Conservation (phyloP, 1,140 invertebrate species). For the Apis laboriosa region DNA sequence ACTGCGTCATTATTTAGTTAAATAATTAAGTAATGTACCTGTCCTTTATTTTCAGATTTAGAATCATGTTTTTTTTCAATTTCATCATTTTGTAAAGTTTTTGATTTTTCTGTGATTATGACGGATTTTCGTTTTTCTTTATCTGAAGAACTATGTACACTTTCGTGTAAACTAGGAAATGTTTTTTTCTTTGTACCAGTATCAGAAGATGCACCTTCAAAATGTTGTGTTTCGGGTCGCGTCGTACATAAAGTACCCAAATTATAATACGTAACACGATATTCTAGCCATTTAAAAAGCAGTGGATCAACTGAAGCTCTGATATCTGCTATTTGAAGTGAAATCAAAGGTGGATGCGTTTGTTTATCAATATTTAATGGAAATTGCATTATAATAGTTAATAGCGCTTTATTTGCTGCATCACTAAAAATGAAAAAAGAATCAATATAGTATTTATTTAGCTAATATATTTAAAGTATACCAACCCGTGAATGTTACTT, state of each 20-base stretch:
- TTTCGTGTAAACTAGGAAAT: slow-evolving; percentile 78
- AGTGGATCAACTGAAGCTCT: slow-evolving; percentile 84
- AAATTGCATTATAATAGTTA: slow-evolving; percentile 81
- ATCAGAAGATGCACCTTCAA: slow-evolving; percentile 74
- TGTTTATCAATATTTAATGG: slow-evolving; percentile 79
- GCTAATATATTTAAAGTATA: background rate
- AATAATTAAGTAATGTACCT: slow-evolving; percentile 64
- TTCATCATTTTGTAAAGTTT: slow-evolving; percentile 71
- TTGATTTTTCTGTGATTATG: slow-evolving; percentile 70
- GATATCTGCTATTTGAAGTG: slow-evolving; percentile 83
- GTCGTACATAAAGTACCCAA: slow-evolving; percentile 59
- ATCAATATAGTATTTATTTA: background rate
- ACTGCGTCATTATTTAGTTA: background rate
- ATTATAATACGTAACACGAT: slow-evolving; percentile 78
- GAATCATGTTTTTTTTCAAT: slow-evolving; percentile 74
- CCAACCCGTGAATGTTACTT: slow-evolving; percentile 67
- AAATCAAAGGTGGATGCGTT: slow-evolving; percentile 82
- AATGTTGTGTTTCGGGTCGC: slow-evolving; percentile 61
- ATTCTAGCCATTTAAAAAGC: slow-evolving; percentile 84
- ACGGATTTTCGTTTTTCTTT: slow-evolving; percentile 74
- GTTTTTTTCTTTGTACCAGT: slow-evolving; percentile 74
- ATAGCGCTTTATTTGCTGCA: slow-evolving; percentile 71
- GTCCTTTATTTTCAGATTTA: slow-evolving; percentile 72
- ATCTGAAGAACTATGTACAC: slow-evolving; percentile 78
- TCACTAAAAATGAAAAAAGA: slow-evolving; percentile 64